A percentile compares a stretch with the other conserved stretches of the same genome.
These are phyloP conservation scores for Heliconius melpomene DNA, from an alignment of 1,140 invertebrate species.

Conservation along the genomic window DNA sequence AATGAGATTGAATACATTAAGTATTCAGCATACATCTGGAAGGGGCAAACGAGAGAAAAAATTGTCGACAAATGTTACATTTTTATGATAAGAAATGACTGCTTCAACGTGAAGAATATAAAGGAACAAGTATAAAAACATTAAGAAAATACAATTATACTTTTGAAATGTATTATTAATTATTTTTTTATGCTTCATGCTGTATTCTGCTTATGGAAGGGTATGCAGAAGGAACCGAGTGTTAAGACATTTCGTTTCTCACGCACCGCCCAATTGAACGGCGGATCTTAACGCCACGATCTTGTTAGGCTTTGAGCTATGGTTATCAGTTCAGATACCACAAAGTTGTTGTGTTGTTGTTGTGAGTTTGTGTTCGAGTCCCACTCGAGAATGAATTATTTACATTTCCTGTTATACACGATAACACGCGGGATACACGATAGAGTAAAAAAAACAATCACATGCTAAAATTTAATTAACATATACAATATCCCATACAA, in stretches of 20 bases:
- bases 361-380: no score
- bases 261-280: background rate
- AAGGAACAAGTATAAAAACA: background rate
- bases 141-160: background rate
- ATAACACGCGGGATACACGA: no score
- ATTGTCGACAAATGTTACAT: conserved; percentile 1
- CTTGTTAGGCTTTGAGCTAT: background rate
- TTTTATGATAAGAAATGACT: conserved; percentile 1
- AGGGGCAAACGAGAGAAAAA: conserved; percentile 11
- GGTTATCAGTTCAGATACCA: no score
- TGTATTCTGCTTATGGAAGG: background rate
- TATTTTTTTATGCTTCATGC: background rate
- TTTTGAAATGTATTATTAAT: background rate
- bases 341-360: no score
- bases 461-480: no score
- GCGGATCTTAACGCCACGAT: no score
- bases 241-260: background rate
- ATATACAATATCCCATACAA: no score
- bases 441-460: no score
- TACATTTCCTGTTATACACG: no score
- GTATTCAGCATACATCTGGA: conserved; percentile 14
- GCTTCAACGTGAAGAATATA: background rate
- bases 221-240: background rate
- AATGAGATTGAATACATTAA: conserved; percentile 14
- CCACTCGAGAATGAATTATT: no score